Base-by-base conservation (phyloP, 1,140 invertebrate genomes). In the Cyphomyrmex costatus region DNA sequence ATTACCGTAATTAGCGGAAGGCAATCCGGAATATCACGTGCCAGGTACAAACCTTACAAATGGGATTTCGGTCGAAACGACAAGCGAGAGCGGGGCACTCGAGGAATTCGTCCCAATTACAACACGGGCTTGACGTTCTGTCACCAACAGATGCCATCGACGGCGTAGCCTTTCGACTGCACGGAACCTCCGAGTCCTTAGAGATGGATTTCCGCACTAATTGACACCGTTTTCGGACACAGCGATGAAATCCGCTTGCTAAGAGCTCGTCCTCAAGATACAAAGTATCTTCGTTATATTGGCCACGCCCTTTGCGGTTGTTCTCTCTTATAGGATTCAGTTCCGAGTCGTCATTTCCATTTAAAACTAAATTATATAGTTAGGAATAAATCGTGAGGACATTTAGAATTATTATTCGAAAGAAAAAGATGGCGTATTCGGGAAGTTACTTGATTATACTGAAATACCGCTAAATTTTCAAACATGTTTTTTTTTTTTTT, bases 71-170 rank as follows among this genome's bases (percentile, higher is more conserved):
- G 77, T 42, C 36, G 49, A 78, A 85, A 76, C 85, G 73, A 89
- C 71, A 80, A 79, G 24, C 71, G 24, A 66, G 30, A 66, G 30
- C 77, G 36, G 53, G 73, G 88, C 70, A 86, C 85, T 63, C 74
- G 74, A 63, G 88, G 85, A 87, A 89, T 90, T 89, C 56, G 66
- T 66, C 21, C 86, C 89, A 90, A 91, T 91, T 91, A 91, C 89
- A 63, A 21, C 46, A 61, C 60, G 4, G 65, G 56, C 27, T 24
- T 79, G 83, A 88, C 78, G 83, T 66, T 78, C 65, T 61, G 89
- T 90, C 86, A 49, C 73, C 86, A 56, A 30, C 78, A 78, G 24
- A n/a, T 49, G n/a, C 24, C 74, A 51, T 76, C 51, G 16, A 71
- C 33, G 27, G 5, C 46, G 33, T 60, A 21, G 24, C 46, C 74